Evolutionary conservation across 2,113 vertebrate genomes (phyloP), one percentile per base, ranked within the genome.

Genomic region (Nyctibius bracteatus): DNA sequence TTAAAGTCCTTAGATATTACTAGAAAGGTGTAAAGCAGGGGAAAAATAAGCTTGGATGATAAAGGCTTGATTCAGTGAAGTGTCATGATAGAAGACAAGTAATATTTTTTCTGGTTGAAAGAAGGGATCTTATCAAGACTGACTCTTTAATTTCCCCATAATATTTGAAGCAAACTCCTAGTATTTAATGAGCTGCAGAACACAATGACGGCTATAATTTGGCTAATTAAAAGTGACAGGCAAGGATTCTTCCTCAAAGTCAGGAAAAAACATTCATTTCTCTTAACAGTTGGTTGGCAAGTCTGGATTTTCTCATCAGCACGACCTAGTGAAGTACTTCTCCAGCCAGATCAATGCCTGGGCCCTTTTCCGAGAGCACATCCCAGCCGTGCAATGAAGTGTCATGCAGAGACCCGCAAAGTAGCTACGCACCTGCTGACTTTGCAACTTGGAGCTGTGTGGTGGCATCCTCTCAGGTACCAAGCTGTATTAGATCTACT

Each of bases 381-480:
- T 25, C 54, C 49, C 9, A 3, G 54, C 75, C 0, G 0, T 13
- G 44, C 1, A 2, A 43, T 24, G 24, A 43, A 68, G 46, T 0
- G 37, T 35, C 2, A 0, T 0, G 16, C 24, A 31, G 71, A 54
- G 57, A 70, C 43, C 47, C 0, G 0, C 0, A 0, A 49, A 24
- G 62, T 6, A 82, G 71, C 2, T 0, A 22, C 4, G 0, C 39
- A 7, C 52, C 2, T 0, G 7, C 57, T 52, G 87, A 23, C 39
- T 15, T 31, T 21, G 33, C 37, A 51, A 2, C 67, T 71, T 16
- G 16, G 81, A 46, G 44, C 77, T 16, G 18, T 17, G 66, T 41
- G 31, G 37, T 58, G 43, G 66, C 16, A 74, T 24, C 70, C 20
- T 10, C 52, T 15, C 30, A 17, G 30, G 47, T 37, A 33, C 66